These are phyloP conservation scores for Gobio occitaniae DNA, from an alignment of 2,797 vertebrate species.

Conservation along the genomic window DNA sequence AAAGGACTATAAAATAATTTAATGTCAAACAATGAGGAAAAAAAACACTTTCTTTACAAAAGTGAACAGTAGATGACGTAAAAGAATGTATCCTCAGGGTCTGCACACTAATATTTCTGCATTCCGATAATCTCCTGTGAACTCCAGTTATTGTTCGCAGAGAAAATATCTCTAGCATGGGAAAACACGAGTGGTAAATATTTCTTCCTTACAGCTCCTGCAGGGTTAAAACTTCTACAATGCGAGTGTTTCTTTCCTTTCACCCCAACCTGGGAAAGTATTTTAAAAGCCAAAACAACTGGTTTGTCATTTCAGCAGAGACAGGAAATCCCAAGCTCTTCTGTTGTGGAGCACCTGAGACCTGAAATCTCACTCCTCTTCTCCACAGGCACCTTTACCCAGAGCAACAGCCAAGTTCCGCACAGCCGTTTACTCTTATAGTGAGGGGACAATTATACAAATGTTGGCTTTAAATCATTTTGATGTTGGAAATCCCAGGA, in stretches of 20 bases:
- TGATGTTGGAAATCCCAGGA: slow-evolving; percentile 54
- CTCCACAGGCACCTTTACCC: slow-evolving; percentile 44
- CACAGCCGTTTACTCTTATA: slow-evolving; percentile 34
- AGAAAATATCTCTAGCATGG: slow-evolving; percentile 7
- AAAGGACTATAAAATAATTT: slow-evolving; percentile 12
- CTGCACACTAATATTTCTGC: background rate
- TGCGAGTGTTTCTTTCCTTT: slow-evolving; percentile 50
- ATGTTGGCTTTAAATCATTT: slow-evolving; percentile 63
- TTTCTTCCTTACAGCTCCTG: slow-evolving; percentile 31
- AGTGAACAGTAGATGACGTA: background rate
- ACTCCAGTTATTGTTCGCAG: slow-evolving; percentile 26
- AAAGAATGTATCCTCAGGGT: background rate
- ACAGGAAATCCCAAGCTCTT: slow-evolving; percentile 59
- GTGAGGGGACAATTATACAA: slow-evolving; percentile 56
- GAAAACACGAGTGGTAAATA: slow-evolving; percentile 1
- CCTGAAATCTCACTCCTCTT: background rate
- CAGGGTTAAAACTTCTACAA: slow-evolving; percentile 33
- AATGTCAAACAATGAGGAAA: background rate
- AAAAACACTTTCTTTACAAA: background rate
- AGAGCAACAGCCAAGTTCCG: slow-evolving; percentile 38
- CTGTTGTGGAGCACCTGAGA: slow-evolving; percentile 36
- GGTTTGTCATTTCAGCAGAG: slow-evolving; percentile 49
- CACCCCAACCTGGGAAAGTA: slow-evolving; percentile 49
- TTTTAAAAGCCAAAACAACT: slow-evolving; percentile 49
- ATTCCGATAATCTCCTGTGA: slow-evolving; percentile 21